Evolutionary conservation across 2,113 vertebrate genomes (phyloP), one percentile per base, ranked within the genome.

Genomic region (Corythoichthys haematopterus): DNA sequence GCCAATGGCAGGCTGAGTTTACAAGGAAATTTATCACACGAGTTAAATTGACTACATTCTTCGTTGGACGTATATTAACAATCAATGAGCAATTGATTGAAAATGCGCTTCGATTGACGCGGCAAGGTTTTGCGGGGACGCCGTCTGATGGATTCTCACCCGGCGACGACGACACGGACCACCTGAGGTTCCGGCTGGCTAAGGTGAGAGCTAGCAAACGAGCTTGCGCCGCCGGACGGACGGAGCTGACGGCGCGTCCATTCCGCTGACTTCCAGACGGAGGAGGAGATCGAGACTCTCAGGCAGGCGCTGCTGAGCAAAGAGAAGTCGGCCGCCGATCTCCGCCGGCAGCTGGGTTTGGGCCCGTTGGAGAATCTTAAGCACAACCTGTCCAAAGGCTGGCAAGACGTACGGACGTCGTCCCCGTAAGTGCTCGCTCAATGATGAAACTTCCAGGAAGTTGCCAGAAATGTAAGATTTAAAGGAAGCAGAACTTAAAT

Each of bases 321-420:
- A 85, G 97, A 99, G 79, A 91, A 90, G 64, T 93, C 94, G 65
- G 94, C 95, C 2, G 83, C 92, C 0, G 97, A 98, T 73, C 90
- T 99, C 82, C 93, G 93, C 84, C 91, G 94, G 80, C 95, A 94
- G 71, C 91, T 99, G 55, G 97, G 97, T 4, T 72, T 95, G 75
- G 94, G 92, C 3, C 89, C 95, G 0, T 75, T 98, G 71, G 89
- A 89, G 64, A 94, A 93, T 71, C 75, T 99, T 13, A 96, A 94
- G 85, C 93, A 94, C 72, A 98, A 95, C 81, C 82, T 99, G 15
- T 92, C 91, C 10, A 94, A 92, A 83, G 91, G 97, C 78, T 97
- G 97, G 95, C 96, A 96, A 0, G 95, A 98, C 0, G 90, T 99
- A 56, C 97, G 98, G 75, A 94, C 92, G 60, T 98, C 97, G 16